Evolutionary conservation across 23 tunicate species (phyloP).

Genomic region (Phallusia fumigata): DNA sequence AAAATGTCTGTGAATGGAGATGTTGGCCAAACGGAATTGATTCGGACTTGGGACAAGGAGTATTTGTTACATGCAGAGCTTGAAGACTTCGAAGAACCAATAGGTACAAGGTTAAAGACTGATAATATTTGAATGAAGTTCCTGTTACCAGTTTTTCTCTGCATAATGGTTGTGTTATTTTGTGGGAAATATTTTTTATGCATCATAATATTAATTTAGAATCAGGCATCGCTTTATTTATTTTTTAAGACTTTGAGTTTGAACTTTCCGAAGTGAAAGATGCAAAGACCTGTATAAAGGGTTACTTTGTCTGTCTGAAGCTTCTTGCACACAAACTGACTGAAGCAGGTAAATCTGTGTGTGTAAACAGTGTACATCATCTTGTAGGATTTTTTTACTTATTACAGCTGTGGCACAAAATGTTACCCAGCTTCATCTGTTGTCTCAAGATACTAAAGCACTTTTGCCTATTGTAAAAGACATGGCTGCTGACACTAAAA

Average conservation of each 20-base stretch:
- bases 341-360: not conserved
- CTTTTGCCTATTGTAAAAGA: not conserved
- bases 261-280: not conserved
- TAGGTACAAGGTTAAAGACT: not conserved
- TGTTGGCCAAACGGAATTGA: not conserved
- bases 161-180: too few relatives aligned
- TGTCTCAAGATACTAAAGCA: not conserved
- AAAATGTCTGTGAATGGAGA: too few relatives aligned
- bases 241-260: not conserved
- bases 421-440: not conserved
- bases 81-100: not conserved
- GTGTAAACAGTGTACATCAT: not conserved
- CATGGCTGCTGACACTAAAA: not conserved
- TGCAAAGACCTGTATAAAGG: not conserved
- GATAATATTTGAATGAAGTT: too few relatives aligned
- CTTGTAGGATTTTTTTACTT: too few relatives aligned
- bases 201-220: too few relatives aligned
- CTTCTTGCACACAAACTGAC: not conserved
- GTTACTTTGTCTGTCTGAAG: not conserved
- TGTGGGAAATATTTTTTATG: too few relatives aligned
- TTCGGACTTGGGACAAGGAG: constrained; percentile 3
- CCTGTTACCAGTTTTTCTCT: too few relatives aligned
- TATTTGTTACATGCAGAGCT: not conserved
- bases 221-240: not conserved
- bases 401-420: not conserved